Conservation (phyloP, 1,140 invertebrate genomes). For the Phocides pigmalion region DNA sequence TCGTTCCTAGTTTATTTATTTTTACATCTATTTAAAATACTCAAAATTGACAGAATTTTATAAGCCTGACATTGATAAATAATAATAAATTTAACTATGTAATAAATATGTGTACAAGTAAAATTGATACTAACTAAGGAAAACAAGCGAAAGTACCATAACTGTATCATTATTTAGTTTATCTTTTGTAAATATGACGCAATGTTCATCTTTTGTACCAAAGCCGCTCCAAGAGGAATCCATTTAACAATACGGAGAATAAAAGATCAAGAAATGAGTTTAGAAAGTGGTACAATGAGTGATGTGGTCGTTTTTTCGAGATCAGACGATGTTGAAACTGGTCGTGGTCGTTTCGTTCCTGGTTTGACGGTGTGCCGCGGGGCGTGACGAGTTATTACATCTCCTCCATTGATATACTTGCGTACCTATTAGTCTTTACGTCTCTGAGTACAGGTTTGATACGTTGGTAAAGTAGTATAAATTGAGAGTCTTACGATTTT, state of each 20-base stretch:
- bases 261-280: slow-evolving; percentile 52
- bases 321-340: slow-evolving; percentile 50
- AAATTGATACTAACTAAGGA: neutral
- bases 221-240: neutral
- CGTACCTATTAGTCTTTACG: neutral
- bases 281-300: slow-evolving; percentile 64
- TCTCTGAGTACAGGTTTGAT: slow-evolving; percentile 8
- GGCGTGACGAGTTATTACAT: slow-evolving; percentile 40
- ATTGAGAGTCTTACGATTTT: neutral
- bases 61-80: no score
- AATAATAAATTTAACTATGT: no score
- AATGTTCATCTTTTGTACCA: neutral
- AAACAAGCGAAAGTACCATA: neutral
- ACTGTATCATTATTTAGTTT: neutral
- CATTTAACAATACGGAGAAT: slow-evolving; percentile 19
- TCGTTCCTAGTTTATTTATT: slow-evolving; percentile 27
- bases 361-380: slow-evolving; percentile 28
- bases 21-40: slow-evolving; percentile 25
- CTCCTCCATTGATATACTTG: neutral
- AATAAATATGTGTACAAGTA: neutral
- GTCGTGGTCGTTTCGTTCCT: slow-evolving; percentile 43
- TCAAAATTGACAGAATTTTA: neutral
- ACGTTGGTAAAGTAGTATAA: neutral
- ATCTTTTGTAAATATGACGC: neutral
- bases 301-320: slow-evolving; percentile 53